Conservation (phyloP, 2,797 vertebrate species). For the Tenualosa thibaudeaui region DNA sequence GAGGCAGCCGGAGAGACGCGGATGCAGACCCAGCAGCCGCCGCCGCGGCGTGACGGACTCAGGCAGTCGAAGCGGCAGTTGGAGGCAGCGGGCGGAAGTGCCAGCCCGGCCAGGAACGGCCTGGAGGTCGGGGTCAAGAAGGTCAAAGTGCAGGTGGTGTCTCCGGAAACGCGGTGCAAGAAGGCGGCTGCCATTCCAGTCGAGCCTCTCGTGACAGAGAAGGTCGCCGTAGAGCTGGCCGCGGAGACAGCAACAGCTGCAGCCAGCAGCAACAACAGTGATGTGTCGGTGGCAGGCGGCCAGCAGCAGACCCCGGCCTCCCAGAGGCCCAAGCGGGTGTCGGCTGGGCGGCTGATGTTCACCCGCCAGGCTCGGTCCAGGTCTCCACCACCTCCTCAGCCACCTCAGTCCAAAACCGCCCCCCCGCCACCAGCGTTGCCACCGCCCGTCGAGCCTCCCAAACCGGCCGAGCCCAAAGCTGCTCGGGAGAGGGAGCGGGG, state of each 20-base stretch:
- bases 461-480: conserved; percentile 68
- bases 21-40: not conserved
- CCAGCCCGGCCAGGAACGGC: conserved; percentile 62
- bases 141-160: conserved; percentile 78
- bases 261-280: conserved; percentile 69
- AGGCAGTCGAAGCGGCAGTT: conserved; percentile 95
- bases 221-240: conserved; percentile 23
- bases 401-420: conserved; percentile 3
- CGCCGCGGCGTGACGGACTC: conserved; percentile 89
- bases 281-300: conserved; percentile 69
- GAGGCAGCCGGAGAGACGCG: conserved; percentile 79
- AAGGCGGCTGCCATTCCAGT: conserved; percentile 55
- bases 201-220: conserved; percentile 65
- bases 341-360: conserved; percentile 86
- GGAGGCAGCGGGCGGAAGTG: conserved; percentile 79
- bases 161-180: conserved; percentile 66
- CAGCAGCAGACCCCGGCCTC: conserved; percentile 61
- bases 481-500: conserved; percentile 74
- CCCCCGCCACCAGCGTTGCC: conserved; percentile 59
- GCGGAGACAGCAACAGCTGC: conserved; percentile 22
- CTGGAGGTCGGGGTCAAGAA: conserved; percentile 82
- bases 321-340: conserved; percentile 89
- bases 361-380: conserved; percentile 93
- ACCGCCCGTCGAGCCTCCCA: conserved; percentile 59
- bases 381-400: not conserved